Evolutionary conservation across 53 echinoderm and acorn worm genomes (phyloP).

Genomic region (Crossaster papposus): DNA sequence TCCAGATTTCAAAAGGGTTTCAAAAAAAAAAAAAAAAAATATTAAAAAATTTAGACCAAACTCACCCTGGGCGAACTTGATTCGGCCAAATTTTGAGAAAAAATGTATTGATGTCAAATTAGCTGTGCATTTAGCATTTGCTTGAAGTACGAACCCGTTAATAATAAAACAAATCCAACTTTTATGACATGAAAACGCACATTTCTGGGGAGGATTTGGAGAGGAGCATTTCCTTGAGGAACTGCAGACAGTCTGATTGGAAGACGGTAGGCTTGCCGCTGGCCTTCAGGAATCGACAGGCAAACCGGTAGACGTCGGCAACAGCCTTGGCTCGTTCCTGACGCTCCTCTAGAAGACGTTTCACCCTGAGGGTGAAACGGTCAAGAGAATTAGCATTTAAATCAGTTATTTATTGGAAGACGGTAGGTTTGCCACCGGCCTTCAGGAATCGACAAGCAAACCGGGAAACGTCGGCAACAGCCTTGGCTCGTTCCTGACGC

Average conservation of each 20-base stretch:
- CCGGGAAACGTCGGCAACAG: constrained; percentile 72
- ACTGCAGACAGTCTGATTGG: constrained; percentile 78
- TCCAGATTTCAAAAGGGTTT: no score
- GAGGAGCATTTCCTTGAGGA: constrained; percentile 81
- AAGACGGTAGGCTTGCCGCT: constrained; percentile 66
- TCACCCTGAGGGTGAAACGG: constrained; percentile 43
- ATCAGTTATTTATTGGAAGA: constrained; percentile 51
- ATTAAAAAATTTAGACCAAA: no score
- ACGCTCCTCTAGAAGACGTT: constrained; percentile 62
- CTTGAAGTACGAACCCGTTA: not conserved
- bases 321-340: constrained; percentile 72
- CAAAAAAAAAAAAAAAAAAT: no score
- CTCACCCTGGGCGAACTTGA: no score
- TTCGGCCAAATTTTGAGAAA: no score
- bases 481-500: constrained; percentile 72
- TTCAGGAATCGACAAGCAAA: constrained; percentile 78
- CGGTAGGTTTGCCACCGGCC: constrained; percentile 49
- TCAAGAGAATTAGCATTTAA: not conserved
- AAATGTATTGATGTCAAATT: no score
- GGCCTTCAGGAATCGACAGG: constrained; percentile 71
- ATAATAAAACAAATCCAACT: not conserved
- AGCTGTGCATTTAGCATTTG: no score
- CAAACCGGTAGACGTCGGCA: constrained; percentile 78
- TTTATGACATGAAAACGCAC: constrained; percentile 62
- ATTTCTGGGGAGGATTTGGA: constrained; percentile 43